phyloP scores from a whole-genome alignment of 2,797 vertebrate genomes.

The Schizothorax lantsangensis region DNA sequence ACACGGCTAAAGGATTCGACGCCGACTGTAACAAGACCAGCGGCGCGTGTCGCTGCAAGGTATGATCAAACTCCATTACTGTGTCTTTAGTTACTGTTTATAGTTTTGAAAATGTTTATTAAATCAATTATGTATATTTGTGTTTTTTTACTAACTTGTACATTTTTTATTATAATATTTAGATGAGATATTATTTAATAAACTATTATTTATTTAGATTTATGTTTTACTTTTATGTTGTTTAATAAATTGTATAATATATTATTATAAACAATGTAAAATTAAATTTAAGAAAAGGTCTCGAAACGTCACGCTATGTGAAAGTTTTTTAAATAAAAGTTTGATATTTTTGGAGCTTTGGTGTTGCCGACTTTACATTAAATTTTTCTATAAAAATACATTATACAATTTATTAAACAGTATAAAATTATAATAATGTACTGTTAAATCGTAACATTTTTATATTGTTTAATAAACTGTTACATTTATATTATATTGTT shows the following conservation, averaged over 20 bases:
- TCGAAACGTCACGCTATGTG: too few relatives aligned
- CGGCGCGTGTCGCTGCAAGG: constrained; percentile 94
- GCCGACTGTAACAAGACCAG: constrained; percentile 95
- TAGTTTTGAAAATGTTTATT: background rate
- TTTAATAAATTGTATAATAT: background rate
- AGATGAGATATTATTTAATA: background rate
- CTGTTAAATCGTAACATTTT: background rate
- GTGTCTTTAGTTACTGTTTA: background rate
- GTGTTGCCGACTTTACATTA: too few relatives aligned
- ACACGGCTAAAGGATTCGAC: constrained; percentile 87
- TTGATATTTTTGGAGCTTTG: too few relatives aligned
- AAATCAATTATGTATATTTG: background rate
- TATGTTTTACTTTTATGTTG: background rate
- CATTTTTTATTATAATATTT: background rate
- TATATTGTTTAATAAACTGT: background rate
- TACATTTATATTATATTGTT: background rate
- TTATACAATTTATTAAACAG: background rate
- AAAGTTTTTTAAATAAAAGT: too few relatives aligned
- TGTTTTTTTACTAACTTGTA: background rate
- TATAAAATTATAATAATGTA: background rate
- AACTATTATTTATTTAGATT: background rate
- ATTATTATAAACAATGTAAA: background rate
- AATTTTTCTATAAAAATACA: too few relatives aligned
- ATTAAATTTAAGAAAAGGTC: too few relatives aligned
- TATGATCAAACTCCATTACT: constrained; percentile 57